phyloP scores from a whole-genome alignment of 2,888 invertebrate genomes.

The Caenorhabditis drosophilae region DNA sequence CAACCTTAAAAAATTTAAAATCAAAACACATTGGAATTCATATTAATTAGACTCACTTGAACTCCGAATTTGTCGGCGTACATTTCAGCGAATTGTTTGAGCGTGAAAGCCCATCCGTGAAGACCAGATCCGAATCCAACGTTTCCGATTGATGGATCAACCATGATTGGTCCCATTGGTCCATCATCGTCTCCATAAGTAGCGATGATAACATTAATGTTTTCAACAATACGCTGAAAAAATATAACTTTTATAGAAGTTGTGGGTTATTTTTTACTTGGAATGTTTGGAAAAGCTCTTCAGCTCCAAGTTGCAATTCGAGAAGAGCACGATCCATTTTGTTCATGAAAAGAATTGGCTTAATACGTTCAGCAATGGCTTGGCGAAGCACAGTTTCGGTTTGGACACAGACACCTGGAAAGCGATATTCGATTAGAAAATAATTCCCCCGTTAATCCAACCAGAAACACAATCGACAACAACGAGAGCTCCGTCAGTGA shows the following conservation, averaged over 20 bases:
- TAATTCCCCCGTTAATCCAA: too few species aligned
- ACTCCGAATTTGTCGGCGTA: slow-evolving; percentile 99
- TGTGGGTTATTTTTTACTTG: slow-evolving; percentile 69
- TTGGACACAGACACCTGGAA: slow-evolving; percentile 95
- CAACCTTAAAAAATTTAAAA: slow-evolving; percentile 75
- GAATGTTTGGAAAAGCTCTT: slow-evolving; percentile 94
- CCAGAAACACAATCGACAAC: slow-evolving; percentile 99
- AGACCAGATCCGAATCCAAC: slow-evolving; percentile 99
- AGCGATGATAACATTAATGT: slow-evolving; percentile 98
- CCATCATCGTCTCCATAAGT: slow-evolving; percentile 96
- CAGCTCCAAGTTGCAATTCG: slow-evolving; percentile 92
- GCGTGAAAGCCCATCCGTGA: slow-evolving; percentile 99
- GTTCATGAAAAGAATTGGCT: slow-evolving; percentile 99
- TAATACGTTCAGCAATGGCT: slow-evolving; percentile 98
- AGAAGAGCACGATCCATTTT: slow-evolving; percentile 99
- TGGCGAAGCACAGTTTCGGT: slow-evolving; percentile 99
- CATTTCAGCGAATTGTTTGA: slow-evolving; percentile 99
- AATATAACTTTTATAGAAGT: not conserved
- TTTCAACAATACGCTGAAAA: slow-evolving; percentile 90
- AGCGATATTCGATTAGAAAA: too few species aligned
- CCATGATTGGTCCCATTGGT: slow-evolving; percentile 98
- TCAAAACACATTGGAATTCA: slow-evolving; percentile 1
- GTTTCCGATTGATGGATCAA: slow-evolving; percentile 95
- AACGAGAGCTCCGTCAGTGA: slow-evolving; percentile 98
- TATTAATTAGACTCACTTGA: slow-evolving; percentile 70